A percentile compares a stretch with the other conserved stretches of the same genome.
Evolutionary conservation across 2,113 vertebrate species (phyloP).

Genomic region (Hippocampus comes): DNA sequence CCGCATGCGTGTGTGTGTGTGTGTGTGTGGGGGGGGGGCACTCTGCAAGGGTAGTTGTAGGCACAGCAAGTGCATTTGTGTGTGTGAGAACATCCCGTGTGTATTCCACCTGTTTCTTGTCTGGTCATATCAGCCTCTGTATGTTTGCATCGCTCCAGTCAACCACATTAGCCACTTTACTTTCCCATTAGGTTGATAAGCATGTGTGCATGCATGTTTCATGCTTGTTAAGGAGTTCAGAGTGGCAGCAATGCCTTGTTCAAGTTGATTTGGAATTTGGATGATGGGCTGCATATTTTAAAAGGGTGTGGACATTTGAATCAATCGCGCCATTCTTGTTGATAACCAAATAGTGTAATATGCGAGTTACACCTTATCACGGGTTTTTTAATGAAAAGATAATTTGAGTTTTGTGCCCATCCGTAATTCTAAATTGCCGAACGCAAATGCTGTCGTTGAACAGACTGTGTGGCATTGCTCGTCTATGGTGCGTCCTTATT

Average conservation of each 20-base stretch:
- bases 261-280: constrained; percentile 1
- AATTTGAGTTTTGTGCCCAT: neutral
- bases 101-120: constrained; percentile 53
- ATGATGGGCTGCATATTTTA: constrained; percentile 16
- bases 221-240: constrained; percentile 30
- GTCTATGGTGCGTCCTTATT: neutral
- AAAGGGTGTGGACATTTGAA: neutral
- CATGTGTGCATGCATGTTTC: constrained; percentile 22
- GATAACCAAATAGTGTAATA: too few species aligned
- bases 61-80: constrained; percentile 17
- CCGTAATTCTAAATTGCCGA: neutral
- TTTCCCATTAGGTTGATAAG: constrained; percentile 66
- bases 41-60: constrained; percentile 25
- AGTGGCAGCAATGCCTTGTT: constrained; percentile 11
- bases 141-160: constrained; percentile 56
- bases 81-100: constrained; percentile 33
- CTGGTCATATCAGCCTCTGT: constrained; percentile 43
- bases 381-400: neutral
- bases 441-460: neutral
- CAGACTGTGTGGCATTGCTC: neutral
- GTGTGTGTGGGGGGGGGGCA: neutral
- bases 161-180: constrained; percentile 54
- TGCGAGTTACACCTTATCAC: neutral
- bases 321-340: too few species aligned
- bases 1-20: neutral